Evolutionary conservation across 2,113 vertebrate species (phyloP).

Genomic region (Piaya cayana): DNA sequence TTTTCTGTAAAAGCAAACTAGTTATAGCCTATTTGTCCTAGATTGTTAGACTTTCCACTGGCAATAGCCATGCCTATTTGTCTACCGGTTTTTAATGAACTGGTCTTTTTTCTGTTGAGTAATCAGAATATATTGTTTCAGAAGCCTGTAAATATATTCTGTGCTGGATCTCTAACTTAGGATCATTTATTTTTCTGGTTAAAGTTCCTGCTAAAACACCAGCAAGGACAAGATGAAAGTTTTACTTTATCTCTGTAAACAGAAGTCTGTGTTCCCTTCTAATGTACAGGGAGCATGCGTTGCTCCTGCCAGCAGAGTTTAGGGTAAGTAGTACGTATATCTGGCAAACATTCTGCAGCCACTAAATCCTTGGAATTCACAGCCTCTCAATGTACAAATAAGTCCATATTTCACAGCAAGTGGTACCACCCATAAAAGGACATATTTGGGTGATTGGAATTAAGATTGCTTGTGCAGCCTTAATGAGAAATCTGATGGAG

Average conservation of each 20-base stretch:
- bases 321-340: fast-evolving
- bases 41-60: background rate
- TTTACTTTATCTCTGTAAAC: background rate
- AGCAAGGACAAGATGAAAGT: background rate
- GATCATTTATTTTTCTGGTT: background rate
- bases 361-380: background rate
- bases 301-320: background rate
- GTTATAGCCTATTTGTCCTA: background rate
- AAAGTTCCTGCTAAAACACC: background rate
- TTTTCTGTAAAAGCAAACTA: background rate
- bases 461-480: background rate
- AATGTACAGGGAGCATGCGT: fast-evolving
- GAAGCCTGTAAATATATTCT: background rate
- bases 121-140: background rate
- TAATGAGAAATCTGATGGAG: background rate
- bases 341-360: background rate
- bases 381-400: background rate
- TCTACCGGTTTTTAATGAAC: background rate
- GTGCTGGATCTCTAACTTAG: background rate
- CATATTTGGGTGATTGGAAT: background rate
- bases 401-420: background rate
- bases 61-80: background rate
- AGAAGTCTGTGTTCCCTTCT: background rate
- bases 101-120: background rate
- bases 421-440: background rate